Conservation (phyloP, 2,113 vertebrate genomes). For the Centrocercus urophasianus region DNA sequence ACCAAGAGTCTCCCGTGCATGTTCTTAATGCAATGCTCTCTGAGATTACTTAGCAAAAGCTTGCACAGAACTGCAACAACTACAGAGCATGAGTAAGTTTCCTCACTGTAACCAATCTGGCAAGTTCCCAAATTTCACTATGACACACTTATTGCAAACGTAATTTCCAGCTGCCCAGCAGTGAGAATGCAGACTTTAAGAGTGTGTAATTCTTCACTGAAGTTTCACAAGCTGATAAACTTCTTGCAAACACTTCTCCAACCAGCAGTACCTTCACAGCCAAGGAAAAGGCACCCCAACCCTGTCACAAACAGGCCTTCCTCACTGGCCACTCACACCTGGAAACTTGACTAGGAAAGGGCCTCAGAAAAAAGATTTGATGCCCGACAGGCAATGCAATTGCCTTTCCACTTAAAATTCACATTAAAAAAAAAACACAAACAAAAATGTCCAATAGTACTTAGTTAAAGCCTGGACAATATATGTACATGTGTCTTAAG, state of each 20-base stretch:
- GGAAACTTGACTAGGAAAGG: background rate
- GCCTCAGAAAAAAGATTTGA: background rate
- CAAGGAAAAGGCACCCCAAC: background rate
- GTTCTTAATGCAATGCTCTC: background rate
- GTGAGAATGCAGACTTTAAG: background rate
- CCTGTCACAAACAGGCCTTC: background rate
- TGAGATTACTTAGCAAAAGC: background rate
- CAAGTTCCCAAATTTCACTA: background rate
- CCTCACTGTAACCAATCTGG: background rate
- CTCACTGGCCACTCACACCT: background rate
- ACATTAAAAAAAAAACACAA: background rate
- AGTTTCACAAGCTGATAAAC: background rate
- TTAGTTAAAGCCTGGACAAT: background rate
- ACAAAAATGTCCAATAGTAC: background rate
- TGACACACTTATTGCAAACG: background rate
- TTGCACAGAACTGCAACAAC: background rate
- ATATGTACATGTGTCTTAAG: accelerated
- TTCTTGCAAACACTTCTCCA: background rate
- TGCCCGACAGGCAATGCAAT: background rate
- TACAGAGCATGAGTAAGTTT: background rate
- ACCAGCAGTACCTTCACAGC: background rate
- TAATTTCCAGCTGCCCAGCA: background rate
- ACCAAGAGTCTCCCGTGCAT: background rate
- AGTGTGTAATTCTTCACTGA: background rate
- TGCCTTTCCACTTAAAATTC: background rate